Evolutionary conservation across 2,113 vertebrate genomes (phyloP), one percentile per base, ranked within the genome.

Genomic region (Barnardius zonarius): DNA sequence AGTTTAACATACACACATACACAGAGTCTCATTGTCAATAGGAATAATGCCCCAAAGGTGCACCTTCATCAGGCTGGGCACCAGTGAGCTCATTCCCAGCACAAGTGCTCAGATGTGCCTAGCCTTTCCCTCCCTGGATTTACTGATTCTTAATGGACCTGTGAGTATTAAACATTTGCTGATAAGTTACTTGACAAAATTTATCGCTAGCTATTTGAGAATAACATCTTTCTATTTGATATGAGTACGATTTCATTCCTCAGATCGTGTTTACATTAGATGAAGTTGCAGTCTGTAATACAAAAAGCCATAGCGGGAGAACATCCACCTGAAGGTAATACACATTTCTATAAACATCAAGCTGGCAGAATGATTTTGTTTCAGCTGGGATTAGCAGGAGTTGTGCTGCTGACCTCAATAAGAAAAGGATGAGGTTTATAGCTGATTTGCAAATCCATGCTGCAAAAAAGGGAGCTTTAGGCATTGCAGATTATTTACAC

Each of bases 151-250:
- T 96, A 94, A 68, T 49, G 70, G 94, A 92, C 63, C 76, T 72
- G 97, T 96, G 97, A 97, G 97, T 97, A 97, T 64, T 68, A 84
- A 64, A 79, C 13, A 17, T 89, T 48, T 96, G 88, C 90, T 44
- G n/a, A 73, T 86, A 72, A 91, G 78, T 95, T 67, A 63, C 52
- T 86, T 35, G 59, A 84, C 44, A 80, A 67, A 70, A 90, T 89
- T 85, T 86, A 63, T 66, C 74, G 73, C 62, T 86, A 89, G 74
- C 73, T 88, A 37, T 82, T 83, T 86, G 55, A 92, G 41, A 95
- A 46, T 28, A 97, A 66, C 48, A 77, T 59, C 31, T 90, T 76
- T n/a, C 79, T 83, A 72, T 90, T 52, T 30, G 46, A 67, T 77
- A 90, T 16, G 48, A 90, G 37, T 54, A 30, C 5, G 44, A 48